Evolutionary conservation across 1,140 invertebrate species (phyloP), one percentile per base, ranked within the genome.

Genomic region (Chrysomallon squamiferum): DNA sequence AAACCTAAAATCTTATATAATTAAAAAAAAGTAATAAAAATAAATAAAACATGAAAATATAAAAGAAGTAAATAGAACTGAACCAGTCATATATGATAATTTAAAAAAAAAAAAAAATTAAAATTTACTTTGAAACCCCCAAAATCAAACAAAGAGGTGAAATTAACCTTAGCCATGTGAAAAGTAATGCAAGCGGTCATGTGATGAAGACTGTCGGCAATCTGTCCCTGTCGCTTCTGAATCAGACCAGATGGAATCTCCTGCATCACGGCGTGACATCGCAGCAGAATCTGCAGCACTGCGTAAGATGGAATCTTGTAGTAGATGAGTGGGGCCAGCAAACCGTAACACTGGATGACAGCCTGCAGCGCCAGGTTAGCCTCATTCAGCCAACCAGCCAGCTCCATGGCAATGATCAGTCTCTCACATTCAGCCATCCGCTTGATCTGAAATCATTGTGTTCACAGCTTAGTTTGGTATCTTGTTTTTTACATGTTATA

Each of bases 351-450:
- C 65, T 84, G 80, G 18, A 85, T 78, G 15, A 84, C 77, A 15
- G 80, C 79, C 65, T 86, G 85, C 30, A 86, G 68, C 5, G 83
- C 82, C 32, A 80, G 69, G 60, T 80, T 83, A 32, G 82, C 74
- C 61, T 86, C 85, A 74, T 85, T 85, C 41, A 86, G 62, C 84
- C 84, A 86, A n/a, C 82, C 78, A 11, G 82, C 78, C 62, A 85
- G 57, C 62, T 86, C 84, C 18, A 85, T 63, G 20, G 82, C 85
- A 18, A 86, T 77, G 43, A 86, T 29, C 75, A 85, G 72, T 65
- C 75, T 77, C 75, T 85, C 82, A 77, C 85, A 86, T 65, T 83
- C 72, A 9, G 61, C 29, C 22, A 86, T 71, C 13, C 84, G 63
- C 27, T 69, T 75, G 9, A 80, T 77, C 83, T 86, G 67, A 9